These are phyloP conservation scores for Poeciliopsis paucimaculata DNA, from an alignment of 2,797 vertebrate genomes.

Conservation along the genomic window DNA sequence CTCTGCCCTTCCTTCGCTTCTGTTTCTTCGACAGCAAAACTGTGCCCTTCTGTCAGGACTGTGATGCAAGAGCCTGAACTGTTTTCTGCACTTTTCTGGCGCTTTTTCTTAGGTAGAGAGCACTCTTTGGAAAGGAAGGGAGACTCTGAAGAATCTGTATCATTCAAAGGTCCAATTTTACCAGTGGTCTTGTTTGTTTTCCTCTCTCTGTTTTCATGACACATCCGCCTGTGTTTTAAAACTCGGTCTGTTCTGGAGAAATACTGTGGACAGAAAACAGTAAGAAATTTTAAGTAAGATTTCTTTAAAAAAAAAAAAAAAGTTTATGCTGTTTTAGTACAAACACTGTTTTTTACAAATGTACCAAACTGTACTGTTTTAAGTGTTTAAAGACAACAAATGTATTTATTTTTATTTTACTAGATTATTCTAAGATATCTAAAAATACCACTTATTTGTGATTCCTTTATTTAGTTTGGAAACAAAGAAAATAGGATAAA, in stretches of 20 bases:
- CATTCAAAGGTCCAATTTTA: conserved; percentile 87
- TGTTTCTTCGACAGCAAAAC: conserved; percentile 21
- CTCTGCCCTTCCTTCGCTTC: conserved; percentile 87
- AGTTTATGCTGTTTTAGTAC: neutral
- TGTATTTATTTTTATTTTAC: neutral
- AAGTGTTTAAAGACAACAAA: neutral
- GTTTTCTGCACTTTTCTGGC: conserved; percentile 90
- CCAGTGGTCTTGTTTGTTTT: conserved; percentile 88
- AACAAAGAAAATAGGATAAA: neutral
- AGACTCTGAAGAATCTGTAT: conserved; percentile 84
- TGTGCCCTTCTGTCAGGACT: conserved; percentile 70
- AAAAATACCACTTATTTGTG: neutral
- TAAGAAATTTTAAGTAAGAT: neutral
- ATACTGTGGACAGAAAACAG: conserved; percentile 81
- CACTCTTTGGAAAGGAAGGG: conserved; percentile 90
- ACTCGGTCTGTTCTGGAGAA: conserved; percentile 99
- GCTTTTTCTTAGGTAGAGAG: conserved; percentile 95
- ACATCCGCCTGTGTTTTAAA: conserved; percentile 99
- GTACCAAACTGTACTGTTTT: neutral
- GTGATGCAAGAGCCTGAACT: conserved; percentile 53
- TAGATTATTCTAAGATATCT: neutral
- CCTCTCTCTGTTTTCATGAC: conserved; percentile 96
- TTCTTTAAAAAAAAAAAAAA: neutral
- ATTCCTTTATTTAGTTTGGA: neutral
- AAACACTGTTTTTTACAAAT: neutral